A percentile compares a stretch with the other conserved stretches of the same genome.
Conservation (phyloP, 2,797 vertebrate genomes). For the Typhlichthys subterraneus region DNA sequence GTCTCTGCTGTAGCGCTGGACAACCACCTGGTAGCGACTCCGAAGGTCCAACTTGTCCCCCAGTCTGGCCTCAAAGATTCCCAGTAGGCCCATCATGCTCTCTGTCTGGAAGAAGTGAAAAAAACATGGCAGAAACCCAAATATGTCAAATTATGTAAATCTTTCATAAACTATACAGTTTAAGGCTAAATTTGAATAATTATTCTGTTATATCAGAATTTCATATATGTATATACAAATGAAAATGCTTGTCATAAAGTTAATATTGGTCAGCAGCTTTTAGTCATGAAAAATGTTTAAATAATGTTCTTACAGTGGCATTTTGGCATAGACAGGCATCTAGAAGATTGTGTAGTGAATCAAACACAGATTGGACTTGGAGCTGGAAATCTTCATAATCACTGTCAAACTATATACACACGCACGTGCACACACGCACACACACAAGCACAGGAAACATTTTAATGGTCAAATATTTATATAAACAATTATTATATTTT, state of each 20-base stretch:
- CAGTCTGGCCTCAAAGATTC: conserved; percentile 73
- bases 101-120: conserved; percentile 67
- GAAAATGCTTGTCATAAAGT: no score
- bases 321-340: conserved; percentile 79
- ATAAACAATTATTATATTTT: background rate
- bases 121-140: no score
- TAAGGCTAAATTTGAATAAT: no score
- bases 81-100: conserved; percentile 77
- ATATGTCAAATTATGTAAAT: no score
- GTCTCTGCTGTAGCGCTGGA: conserved; percentile 78
- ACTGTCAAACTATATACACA: conserved; percentile 80
- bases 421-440: background rate
- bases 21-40: conserved; percentile 70
- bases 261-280: no score
- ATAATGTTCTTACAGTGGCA: conserved; percentile 69
- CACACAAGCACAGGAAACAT: conserved; percentile 3
- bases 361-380: conserved; percentile 77
- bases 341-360: conserved; percentile 77
- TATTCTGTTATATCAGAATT: no score
- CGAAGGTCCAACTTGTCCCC: conserved; percentile 71
- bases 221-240: no score
- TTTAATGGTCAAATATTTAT: background rate
- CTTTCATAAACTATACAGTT: no score
- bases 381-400: conserved; percentile 83
- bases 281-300: no score